Evolutionary conservation across 2,113 vertebrate species (phyloP).

Genomic region (Nothobranchius kuhntae): DNA sequence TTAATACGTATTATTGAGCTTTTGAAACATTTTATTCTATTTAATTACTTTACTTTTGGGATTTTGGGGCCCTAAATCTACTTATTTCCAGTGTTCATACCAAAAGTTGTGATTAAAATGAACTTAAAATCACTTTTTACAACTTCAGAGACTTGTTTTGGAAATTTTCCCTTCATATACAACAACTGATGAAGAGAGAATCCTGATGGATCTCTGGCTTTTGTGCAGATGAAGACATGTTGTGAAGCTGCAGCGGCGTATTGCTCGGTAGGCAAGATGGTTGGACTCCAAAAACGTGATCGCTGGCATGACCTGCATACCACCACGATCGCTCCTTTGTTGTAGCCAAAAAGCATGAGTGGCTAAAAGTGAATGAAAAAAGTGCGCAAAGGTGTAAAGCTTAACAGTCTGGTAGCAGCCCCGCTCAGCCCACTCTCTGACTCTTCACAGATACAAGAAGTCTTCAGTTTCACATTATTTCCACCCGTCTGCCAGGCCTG

Average conservation of each 20-base stretch:
- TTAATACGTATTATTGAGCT: not conserved
- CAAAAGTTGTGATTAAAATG: not conserved
- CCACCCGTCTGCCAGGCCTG: conserved; percentile 20
- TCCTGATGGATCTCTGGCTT: conserved; percentile 12
- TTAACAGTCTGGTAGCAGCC: conserved; percentile 66
- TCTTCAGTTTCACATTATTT: conserved; percentile 29
- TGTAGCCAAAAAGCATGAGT: conserved; percentile 18
- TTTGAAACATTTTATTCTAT: not conserved
- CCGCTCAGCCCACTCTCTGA: not conserved
- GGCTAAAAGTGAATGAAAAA: not conserved
- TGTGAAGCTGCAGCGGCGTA: conserved; percentile 21
- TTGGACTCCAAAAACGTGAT: conserved; percentile 9
- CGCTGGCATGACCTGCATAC: conserved; percentile 54
- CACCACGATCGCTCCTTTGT: conserved; percentile 33
- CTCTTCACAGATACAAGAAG: conserved; percentile 23
- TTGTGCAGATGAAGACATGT: conserved; percentile 10
- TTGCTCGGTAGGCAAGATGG: conserved; percentile 35
- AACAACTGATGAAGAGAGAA: conserved; percentile 32
- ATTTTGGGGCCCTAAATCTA: no score
- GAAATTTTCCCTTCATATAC: conserved; percentile 17
- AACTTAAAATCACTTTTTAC: conserved; percentile 1
- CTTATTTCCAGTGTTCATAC: not conserved
- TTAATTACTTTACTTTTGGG: not conserved
- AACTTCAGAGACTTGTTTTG: conserved; percentile 9
- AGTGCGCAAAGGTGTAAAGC: conserved; percentile 31